A percentile compares a stretch with the other conserved stretches of the same genome.
These are phyloP conservation scores for Griposia aprilina DNA, from an alignment of 2,888 invertebrate genomes.

Conservation along the genomic window DNA sequence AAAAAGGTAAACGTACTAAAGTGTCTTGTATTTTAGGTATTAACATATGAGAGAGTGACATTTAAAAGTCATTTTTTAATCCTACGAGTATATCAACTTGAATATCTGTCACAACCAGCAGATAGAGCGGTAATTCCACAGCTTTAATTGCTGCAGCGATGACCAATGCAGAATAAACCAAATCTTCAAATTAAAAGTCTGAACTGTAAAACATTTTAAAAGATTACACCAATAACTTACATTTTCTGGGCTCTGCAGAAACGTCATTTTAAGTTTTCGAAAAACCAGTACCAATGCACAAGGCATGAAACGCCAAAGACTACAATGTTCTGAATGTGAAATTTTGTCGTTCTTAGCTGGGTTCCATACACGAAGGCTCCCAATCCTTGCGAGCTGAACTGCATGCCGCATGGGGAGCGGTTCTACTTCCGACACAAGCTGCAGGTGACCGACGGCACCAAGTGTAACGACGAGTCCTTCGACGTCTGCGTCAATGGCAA, in stretches of 20 bases:
- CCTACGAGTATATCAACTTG: neutral
- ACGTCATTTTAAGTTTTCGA: neutral
- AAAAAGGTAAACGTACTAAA: neutral
- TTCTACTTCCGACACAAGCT: constrained; percentile 97
- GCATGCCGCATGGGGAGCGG: constrained; percentile 97
- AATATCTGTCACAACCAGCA: neutral
- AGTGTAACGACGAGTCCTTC: constrained; percentile 94
- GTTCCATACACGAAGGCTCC: constrained; percentile 96
- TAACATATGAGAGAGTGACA: neutral
- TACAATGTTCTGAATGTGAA: neutral
- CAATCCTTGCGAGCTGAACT: constrained; percentile 98
- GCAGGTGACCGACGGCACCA: constrained; percentile 96
- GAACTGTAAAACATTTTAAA: neutral
- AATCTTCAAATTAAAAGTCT: neutral
- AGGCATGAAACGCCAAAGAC: neutral
- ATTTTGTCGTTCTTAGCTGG: constrained; percentile 91
- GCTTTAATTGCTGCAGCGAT: neutral
- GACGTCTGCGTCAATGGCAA: constrained; percentile 98
- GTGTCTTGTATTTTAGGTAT: neutral
- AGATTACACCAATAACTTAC: neutral
- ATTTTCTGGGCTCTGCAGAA: neutral
- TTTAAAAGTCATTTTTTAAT: neutral
- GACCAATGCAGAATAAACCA: neutral
- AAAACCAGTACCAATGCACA: neutral
- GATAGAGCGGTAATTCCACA: neutral